Evolutionary conservation across 2,888 invertebrate species (phyloP), one percentile per base, ranked within the genome.

Genomic region (Clistopyga incitator): DNA sequence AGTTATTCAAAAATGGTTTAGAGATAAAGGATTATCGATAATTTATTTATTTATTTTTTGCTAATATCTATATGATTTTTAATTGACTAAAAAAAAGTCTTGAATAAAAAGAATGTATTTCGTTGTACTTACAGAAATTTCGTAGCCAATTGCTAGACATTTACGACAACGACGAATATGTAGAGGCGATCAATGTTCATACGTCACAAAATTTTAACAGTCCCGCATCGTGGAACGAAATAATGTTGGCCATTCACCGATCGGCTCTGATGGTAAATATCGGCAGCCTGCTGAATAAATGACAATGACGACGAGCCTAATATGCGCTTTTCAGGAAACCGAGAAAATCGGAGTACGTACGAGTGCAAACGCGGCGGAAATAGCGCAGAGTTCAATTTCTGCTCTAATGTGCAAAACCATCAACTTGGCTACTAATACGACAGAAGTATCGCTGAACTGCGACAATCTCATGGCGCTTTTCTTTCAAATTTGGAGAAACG

Each of bases 261-360:
- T 34, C 76, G 0, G 42, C 77, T 4, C 6, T 82, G 15, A 34
- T 38, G 61, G 82, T 78, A 18, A 74, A 68, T 38, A 29, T 74
- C 42, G 42, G 10, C 2, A 38, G 20, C 3, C 8, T 3, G n/a
- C 42, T 11, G 6, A 18, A 38, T 8, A 13, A 15, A 20, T 0
- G 11, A 20, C 13, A 0, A 10, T 3, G 11, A 47, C 8, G 11
- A 18, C 18, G 2, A 29, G 10, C 15, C 6, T 6, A 29, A n/a
- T n/a, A 11, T 6, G 3, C 18, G 61, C 78, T 47, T 87, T 80
- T 80, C 89, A 95, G 95, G 95, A 95, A 93, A 92, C 61, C 6
- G 77, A 59, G 1, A 77, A 71, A 11, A 10, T 10, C 0, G 20
- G 15, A 20, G 78, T 68, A 45, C n/a, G n/a, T 15, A 10, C 4